Percentiles rank a stretch among this genome's conserved stretches.
These are phyloP conservation scores for Mystacides longicornis DNA, from an alignment of 2,888 invertebrate genomes.

Conservation along the genomic window DNA sequence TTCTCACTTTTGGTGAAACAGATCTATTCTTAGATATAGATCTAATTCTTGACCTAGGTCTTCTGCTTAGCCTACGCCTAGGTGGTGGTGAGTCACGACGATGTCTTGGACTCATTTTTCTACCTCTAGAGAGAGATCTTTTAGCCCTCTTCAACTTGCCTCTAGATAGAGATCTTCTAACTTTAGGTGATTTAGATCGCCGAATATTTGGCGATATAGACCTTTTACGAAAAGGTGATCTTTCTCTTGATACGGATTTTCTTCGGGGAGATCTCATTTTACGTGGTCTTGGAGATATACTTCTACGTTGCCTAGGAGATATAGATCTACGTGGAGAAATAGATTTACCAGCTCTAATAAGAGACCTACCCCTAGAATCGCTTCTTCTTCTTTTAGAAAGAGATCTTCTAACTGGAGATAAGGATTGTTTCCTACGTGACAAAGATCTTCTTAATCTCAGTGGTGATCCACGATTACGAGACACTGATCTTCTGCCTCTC, in stretches of 20 bases:
- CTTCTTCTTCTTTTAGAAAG: constrained; percentile 31
- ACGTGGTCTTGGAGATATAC: constrained; percentile 28
- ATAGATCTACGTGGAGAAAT: constrained; percentile 29
- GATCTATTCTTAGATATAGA: constrained; percentile 29
- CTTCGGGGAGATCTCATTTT: constrained; percentile 26
- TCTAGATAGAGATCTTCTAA: constrained; percentile 20
- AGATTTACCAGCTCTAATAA: constrained; percentile 27
- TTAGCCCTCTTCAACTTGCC: constrained; percentile 22
- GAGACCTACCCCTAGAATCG: constrained; percentile 30
- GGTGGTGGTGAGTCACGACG: constrained; percentile 27
- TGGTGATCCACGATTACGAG: constrained; percentile 28
- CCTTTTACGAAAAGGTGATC: constrained; percentile 28
- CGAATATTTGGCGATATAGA: constrained; percentile 18
- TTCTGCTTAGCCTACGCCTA: constrained; percentile 30
- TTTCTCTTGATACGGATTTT: constrained; percentile 27
- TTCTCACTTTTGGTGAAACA: constrained; percentile 27
- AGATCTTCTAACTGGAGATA: constrained; percentile 32
- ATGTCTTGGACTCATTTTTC: constrained; percentile 17
- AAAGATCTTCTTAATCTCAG: constrained; percentile 19
- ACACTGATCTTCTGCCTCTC: constrained; percentile 31
- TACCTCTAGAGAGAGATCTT: constrained; percentile 28
- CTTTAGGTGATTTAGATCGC: constrained; percentile 21
- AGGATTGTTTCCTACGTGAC: constrained; percentile 30
- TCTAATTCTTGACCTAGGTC: constrained; percentile 26
- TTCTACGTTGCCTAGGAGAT: constrained; percentile 31